Percentiles rank a stretch among this genome's conserved stretches.
Conservation (phyloP, 1,140 invertebrate species). For the Aphelenchoides fujianensis region DNA sequence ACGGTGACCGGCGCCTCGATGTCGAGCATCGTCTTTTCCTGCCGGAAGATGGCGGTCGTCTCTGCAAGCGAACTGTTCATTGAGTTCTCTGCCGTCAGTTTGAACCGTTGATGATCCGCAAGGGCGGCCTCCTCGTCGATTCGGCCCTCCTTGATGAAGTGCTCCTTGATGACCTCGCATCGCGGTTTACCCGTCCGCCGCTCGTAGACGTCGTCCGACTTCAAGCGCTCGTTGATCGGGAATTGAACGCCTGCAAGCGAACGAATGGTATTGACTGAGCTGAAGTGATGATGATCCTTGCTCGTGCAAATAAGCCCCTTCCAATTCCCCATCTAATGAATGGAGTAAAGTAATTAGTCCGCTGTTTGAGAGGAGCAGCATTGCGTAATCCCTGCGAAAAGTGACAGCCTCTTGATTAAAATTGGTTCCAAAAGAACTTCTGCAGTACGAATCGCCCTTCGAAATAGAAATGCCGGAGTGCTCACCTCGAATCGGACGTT, state of each 20-base stretch:
- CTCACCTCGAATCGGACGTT: not conserved
- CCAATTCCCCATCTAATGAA: no score
- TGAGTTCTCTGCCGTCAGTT: not conserved
- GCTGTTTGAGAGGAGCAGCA: no score
- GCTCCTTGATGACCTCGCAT: constrained; percentile 94
- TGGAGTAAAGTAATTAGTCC: no score
- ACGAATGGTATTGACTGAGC: no score
- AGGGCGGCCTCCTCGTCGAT: constrained; percentile 94
- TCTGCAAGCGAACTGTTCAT: constrained; percentile 63
- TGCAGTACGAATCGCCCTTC: constrained; percentile 36
- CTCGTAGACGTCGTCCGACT: constrained; percentile 93
- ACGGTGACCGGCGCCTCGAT: constrained; percentile 99
- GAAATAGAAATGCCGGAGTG: not conserved
- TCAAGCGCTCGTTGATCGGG: constrained; percentile 80
- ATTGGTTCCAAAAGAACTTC: no score
- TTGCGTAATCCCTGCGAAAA: no score
- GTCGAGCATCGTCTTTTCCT: constrained; percentile 99
- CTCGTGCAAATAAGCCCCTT: no score
- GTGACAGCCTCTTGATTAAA: no score
- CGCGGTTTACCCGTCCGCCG: constrained; percentile 84
- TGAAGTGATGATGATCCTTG: no score
- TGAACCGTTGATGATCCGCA: constrained; percentile 84
- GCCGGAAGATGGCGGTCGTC: constrained; percentile 85
- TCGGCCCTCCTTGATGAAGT: constrained; percentile 95
- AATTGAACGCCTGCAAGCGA: constrained; percentile 62